Base-by-base conservation (phyloP, 2,797 vertebrate genomes). In the Fundulus diaphanus region DNA sequence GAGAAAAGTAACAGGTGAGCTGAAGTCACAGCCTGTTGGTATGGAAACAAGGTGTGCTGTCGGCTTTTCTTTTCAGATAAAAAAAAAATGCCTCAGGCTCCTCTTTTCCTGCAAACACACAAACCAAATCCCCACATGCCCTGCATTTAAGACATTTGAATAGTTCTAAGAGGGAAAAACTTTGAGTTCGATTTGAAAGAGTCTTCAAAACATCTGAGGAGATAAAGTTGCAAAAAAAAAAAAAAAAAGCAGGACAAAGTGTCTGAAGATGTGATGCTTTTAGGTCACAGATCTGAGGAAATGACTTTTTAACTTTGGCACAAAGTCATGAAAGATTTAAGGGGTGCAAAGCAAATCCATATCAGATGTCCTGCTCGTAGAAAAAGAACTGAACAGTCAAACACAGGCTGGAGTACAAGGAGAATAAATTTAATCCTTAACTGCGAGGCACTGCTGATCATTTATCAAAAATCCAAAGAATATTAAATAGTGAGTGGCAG, bases 41-140 rank as follows among this genome's bases (percentile, higher is more conserved):
- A 88, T 85, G 83, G 87, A 84, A 90, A 90, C 87, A 72, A 79
- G 79, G 77, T 57, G 82, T 24, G 3, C 81, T 77, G 74, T 82
- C 72, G 81, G 76, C 35, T 52, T 33, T 67, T 56, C 63, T 63
- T 27, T 75, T 48, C 35, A 65, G 40, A 27, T 44, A 11, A 35
- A 33, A 81, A 27, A 70, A 81, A 83, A 76, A 1, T 1, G 81
- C 87, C 85, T 76, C 56, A 61, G 82, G 88, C 88, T 75, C 35
- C 66, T 57, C 42, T 81, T 85, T 67, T 35, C 27, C 68, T 66
- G 69, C 69, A 70, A 67, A 72, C 70, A 80, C 16, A 75, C 67
- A 29, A 63, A 77, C 59, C 33, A 24, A 75, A 51, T 71, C 69
- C 54, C 59, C 68, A 44, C 49, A 72, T 76, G 76, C 68, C 77